Percentiles rank a stretch among this genome's conserved stretches.
These are phyloP conservation scores for Arothron firmamentum DNA, from an alignment of 2,113 vertebrate species.

Conservation along the genomic window DNA sequence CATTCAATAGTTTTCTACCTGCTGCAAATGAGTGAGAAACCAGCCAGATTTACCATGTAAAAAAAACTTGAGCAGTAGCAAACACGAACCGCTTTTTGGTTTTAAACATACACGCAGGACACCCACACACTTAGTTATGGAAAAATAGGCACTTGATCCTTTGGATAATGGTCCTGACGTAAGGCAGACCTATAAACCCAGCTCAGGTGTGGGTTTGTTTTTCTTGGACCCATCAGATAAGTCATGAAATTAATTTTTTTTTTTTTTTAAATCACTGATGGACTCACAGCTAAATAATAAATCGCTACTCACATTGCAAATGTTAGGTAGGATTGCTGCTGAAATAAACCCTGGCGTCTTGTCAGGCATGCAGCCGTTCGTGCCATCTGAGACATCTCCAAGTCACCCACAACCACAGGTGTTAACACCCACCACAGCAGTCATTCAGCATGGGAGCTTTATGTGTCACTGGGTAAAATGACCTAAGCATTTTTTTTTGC, in stretches of 20 bases:
- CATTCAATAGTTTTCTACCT: conserved; percentile 17
- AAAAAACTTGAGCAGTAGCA: background rate
- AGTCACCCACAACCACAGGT: conserved; percentile 9
- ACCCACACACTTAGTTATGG: conserved; percentile 24
- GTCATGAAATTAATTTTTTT: conserved; percentile 71
- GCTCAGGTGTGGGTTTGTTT: conserved; percentile 76
- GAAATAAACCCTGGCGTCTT: conserved; percentile 71
- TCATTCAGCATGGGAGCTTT: conserved; percentile 18
- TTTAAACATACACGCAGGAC: conserved; percentile 8
- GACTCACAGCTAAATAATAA: conserved; percentile 58
- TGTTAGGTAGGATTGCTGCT: conserved; percentile 70
- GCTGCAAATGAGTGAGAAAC: background rate
- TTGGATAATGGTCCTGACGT: conserved; percentile 68
- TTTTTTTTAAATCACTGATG: conserved; percentile 64
- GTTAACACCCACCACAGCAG: conserved; percentile 20
- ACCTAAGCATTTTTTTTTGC: conserved; percentile 48
- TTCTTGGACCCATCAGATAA: conserved; percentile 70
- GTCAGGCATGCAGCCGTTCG: conserved; percentile 30
- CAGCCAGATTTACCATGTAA: background rate
- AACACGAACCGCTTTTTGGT: conserved; percentile 8
- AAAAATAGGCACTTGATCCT: conserved; percentile 42
- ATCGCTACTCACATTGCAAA: conserved; percentile 65
- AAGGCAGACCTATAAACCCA: conserved; percentile 64
- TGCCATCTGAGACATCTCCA: conserved; percentile 51
- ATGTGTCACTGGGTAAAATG: conserved; percentile 53